phyloP scores from a whole-genome alignment of 2,797 vertebrate species.

The Australoheros facetus region DNA sequence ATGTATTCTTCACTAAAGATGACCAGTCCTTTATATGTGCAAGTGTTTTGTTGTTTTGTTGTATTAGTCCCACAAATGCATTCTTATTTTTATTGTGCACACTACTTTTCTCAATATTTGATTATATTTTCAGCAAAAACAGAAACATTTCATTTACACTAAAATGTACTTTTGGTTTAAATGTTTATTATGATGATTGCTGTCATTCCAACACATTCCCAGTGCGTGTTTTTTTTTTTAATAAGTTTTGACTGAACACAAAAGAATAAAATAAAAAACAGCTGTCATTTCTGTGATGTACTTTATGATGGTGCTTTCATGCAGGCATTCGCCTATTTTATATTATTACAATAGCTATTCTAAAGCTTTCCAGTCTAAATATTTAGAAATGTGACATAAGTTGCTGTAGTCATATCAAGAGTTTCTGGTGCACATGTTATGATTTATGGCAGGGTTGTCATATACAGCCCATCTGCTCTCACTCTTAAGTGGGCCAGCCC shows the following conservation, averaged over 20 bases:
- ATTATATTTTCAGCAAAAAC: background rate
- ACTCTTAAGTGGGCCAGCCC: rapidly evolving
- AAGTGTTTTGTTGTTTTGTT: constrained; percentile 6
- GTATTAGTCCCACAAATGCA: constrained; percentile 3
- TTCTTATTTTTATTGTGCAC: background rate
- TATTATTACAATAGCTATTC: background rate
- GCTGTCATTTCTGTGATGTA: background rate
- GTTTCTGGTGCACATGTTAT: background rate
- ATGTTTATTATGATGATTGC: background rate
- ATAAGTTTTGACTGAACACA: background rate
- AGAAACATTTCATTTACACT: constrained; percentile 1
- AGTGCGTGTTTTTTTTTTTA: background rate
- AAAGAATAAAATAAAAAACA: background rate
- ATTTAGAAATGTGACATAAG: background rate
- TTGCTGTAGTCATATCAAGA: background rate
- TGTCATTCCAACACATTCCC: constrained; percentile 43
- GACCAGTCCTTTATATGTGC: background rate
- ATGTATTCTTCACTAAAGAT: constrained; percentile 13
- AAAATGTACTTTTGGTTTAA: background rate
- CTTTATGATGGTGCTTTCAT: background rate
- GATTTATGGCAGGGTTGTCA: background rate
- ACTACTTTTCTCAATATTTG: background rate
- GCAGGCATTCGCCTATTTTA: background rate
- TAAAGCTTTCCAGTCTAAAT: background rate
- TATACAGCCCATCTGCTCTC: background rate